Evolutionary conservation across 2,113 vertebrate genomes (phyloP).

Genomic region (Lynx canadensis): DNA sequence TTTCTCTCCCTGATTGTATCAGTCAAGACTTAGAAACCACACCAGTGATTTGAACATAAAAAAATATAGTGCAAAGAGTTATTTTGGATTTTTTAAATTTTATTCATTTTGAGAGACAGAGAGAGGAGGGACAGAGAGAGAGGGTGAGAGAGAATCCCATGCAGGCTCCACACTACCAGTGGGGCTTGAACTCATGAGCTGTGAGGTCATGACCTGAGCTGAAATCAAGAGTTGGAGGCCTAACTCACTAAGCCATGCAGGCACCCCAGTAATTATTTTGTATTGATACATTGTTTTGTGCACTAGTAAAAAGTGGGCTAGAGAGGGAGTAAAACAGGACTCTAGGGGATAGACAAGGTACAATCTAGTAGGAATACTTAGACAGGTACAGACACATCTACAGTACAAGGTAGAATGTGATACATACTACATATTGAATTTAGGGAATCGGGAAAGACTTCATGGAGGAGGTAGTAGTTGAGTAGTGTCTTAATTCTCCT

Average conservation of each 20-base stretch:
- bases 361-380: neutral
- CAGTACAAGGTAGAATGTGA: neutral
- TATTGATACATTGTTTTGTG: neutral
- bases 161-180: too few relatives aligned
- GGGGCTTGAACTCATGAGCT: too few relatives aligned
- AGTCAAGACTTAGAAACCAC: constrained; percentile 1
- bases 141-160: too few relatives aligned
- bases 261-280: neutral
- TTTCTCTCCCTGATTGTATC: neutral
- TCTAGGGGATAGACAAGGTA: neutral
- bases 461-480: neutral
- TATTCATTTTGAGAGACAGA: too few relatives aligned
- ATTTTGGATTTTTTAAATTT: neutral
- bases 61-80: neutral
- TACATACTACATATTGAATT: neutral
- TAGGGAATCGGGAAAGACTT: neutral
- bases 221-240: too few relatives aligned
- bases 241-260: too few relatives aligned
- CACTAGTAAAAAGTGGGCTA: neutral
- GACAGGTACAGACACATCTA: neutral
- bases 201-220: too few relatives aligned
- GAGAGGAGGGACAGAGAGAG: too few relatives aligned
- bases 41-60: neutral
- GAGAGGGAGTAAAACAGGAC: neutral
- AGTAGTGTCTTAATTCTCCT: neutral